phyloP scores from a whole-genome alignment of 37 sponge, comb jelly and placozoan genomes.

The Haliclona indistincta region DNA sequence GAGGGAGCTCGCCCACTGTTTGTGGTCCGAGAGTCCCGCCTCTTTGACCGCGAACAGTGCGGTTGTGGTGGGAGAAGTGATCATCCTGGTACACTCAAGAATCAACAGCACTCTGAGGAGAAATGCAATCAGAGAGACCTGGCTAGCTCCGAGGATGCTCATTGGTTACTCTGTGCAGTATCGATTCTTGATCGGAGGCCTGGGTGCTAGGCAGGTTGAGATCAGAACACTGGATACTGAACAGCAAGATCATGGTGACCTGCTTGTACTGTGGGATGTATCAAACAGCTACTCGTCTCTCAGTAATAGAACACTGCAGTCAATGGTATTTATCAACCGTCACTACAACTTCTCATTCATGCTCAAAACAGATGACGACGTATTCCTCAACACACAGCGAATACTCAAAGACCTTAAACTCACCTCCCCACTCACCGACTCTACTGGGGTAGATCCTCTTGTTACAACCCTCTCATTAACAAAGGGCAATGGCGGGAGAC shows the following conservation, averaged over 20 bases:
- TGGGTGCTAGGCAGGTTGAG: neutral
- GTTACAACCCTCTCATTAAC: neutral
- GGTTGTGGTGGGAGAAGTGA: too few species aligned
- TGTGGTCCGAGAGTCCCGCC: too few species aligned
- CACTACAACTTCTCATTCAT: constrained; percentile 16
- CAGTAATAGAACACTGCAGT: neutral
- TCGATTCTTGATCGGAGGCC: neutral
- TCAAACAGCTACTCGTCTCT: neutral
- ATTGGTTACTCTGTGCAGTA: neutral
- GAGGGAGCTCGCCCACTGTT: too few species aligned
- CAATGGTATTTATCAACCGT: neutral
- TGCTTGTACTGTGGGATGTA: constrained; percentile 4
- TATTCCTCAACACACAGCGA: constrained; percentile 9
- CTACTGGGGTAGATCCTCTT: constrained; percentile 58
- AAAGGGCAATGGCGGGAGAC: constrained; percentile 38
- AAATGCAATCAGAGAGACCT: constrained; percentile 42
- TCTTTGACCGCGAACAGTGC: too few species aligned
- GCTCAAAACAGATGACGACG: constrained; percentile 73
- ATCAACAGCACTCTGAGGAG: neutral
- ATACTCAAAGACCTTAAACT: constrained; percentile 9
- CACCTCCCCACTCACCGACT: neutral
- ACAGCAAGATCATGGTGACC: constrained; percentile 3
- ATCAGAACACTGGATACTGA: neutral
- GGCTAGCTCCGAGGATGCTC: constrained; percentile 20
- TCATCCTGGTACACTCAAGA: constrained; percentile 40